Evolutionary conservation across 2,113 vertebrate genomes (phyloP).

Genomic region (Microtus richardsoni): DNA sequence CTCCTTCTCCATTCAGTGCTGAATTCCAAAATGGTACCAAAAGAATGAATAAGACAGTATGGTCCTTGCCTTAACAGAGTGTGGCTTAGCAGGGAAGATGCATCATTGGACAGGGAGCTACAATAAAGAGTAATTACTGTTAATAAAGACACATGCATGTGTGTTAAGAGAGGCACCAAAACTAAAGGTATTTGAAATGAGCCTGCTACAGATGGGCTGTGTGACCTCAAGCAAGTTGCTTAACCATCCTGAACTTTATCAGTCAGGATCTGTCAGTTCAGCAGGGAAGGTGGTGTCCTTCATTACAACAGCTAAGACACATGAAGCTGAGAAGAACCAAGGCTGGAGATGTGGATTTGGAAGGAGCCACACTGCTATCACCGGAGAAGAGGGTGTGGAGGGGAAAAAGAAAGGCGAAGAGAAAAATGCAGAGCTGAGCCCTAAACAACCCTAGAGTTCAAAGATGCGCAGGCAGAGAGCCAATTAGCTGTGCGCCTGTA

Average conservation of each 20-base stretch:
- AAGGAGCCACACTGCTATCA: background rate
- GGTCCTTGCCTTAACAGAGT: background rate
- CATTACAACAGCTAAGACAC: background rate
- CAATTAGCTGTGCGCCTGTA: accelerated
- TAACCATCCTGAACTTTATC: background rate
- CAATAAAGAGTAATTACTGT: background rate
- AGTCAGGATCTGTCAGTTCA: background rate
- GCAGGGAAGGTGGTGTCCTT: background rate
- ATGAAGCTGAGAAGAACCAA: background rate
- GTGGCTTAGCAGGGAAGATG: background rate
- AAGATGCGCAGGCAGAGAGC: background rate
- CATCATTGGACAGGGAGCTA: too few relatives aligned
- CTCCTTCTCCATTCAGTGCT: background rate
- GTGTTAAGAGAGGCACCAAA: background rate
- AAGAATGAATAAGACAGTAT: background rate
- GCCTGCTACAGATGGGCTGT: background rate
- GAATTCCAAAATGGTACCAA: background rate
- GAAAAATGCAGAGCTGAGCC: background rate
- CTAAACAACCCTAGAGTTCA: background rate
- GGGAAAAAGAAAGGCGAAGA: background rate
- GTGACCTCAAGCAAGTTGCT: slow-evolving; percentile 23
- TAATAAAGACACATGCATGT: background rate
- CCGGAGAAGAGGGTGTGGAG: background rate
- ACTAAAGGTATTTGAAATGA: background rate
- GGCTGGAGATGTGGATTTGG: background rate